Conservation (phyloP, 1,140 invertebrate genomes). For the Elymnias hypermnestra region DNA sequence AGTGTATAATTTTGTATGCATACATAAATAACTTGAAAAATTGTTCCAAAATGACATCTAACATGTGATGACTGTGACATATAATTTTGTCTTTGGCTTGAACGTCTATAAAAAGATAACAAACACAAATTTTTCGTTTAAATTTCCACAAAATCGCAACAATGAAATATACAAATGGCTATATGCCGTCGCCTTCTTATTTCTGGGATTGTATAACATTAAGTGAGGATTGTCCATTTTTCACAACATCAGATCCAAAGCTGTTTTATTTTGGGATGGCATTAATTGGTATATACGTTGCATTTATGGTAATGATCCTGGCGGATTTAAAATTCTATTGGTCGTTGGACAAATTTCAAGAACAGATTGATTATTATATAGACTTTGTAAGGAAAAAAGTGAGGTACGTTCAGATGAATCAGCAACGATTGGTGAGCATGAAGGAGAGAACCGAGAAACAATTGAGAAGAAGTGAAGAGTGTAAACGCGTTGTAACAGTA, state of each 20-base stretch:
- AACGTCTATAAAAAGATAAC: not conserved
- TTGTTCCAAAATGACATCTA: too few species aligned
- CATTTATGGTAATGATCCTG: slow-evolving; percentile 40
- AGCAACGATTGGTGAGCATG: slow-evolving; percentile 35
- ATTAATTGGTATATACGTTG: slow-evolving; percentile 31
- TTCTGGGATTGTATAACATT: slow-evolving; percentile 53
- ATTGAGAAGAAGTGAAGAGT: slow-evolving; percentile 35
- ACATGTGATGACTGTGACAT: too few species aligned
- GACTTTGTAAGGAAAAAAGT: slow-evolving; percentile 46
- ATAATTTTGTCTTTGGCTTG: not conserved
- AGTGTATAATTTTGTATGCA: too few species aligned
- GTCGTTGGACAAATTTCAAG: slow-evolving; percentile 41
- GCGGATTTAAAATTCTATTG: slow-evolving; percentile 51
- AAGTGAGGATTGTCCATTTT: slow-evolving; percentile 45
- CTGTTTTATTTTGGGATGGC: slow-evolving; percentile 41
- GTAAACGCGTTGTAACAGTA: slow-evolving; percentile 31
- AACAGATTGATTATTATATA: slow-evolving; percentile 42
- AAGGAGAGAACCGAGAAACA: slow-evolving; percentile 48
- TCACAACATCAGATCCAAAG: slow-evolving; percentile 34
- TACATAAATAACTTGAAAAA: too few species aligned
- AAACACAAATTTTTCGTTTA: slow-evolving; percentile 1
- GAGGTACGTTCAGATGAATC: slow-evolving; percentile 40
- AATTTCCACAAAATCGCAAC: not conserved
- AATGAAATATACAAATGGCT: slow-evolving; percentile 30
- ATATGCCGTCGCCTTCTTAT: slow-evolving; percentile 33